Conservation (phyloP, 2,797 vertebrate genomes). For the Meda fulgida region DNA sequence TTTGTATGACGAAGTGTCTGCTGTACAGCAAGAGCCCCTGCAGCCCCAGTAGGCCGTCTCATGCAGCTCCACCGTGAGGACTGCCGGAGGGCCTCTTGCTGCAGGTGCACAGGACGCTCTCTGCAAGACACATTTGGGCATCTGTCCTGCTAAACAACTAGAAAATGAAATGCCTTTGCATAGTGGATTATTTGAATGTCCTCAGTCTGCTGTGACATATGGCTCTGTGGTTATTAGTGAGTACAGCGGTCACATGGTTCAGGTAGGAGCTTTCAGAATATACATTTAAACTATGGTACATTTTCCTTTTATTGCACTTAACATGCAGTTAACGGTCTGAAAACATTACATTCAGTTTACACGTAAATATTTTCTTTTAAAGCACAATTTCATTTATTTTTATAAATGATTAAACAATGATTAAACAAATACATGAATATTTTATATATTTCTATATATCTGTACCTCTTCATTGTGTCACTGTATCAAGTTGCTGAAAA, state of each 20-base stretch:
- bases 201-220: too few relatives aligned
- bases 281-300: too few relatives aligned
- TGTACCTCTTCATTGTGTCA: neutral
- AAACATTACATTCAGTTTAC: neutral
- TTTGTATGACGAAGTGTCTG: neutral
- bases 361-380: too few relatives aligned
- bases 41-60: neutral
- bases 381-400: too few relatives aligned
- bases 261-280: too few relatives aligned
- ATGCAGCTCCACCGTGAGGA: slow-evolving; percentile 5
- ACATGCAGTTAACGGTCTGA: neutral
- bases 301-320: too few relatives aligned
- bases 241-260: too few relatives aligned
- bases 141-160: neutral
- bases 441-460: neutral
- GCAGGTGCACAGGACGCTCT: slow-evolving; percentile 35
- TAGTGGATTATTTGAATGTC: neutral
- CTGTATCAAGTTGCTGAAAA: neutral
- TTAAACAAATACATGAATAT: neutral
- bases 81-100: slow-evolving; percentile 28
- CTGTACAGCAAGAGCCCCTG: neutral
- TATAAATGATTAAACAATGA: too few relatives aligned
- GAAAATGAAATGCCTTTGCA: neutral
- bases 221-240: too few relatives aligned
- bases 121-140: slow-evolving; percentile 1